Evolutionary conservation across 2,797 vertebrate species (phyloP), one percentile per base, ranked within the genome.

Genomic region (Molossus alvarezi): DNA sequence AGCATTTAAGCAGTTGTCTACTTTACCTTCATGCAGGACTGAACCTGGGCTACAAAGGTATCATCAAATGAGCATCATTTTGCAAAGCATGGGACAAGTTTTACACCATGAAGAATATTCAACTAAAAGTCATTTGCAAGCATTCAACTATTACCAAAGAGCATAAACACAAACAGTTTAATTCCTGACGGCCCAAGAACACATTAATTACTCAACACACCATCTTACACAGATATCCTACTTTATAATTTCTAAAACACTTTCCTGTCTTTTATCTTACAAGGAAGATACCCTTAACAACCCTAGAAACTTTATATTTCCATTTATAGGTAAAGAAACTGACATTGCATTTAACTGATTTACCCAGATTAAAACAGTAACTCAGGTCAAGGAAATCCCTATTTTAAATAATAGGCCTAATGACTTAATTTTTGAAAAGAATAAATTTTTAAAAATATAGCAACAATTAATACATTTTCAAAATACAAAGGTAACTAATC

Each of bases 311-410:
- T 80, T 81, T 81, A 21, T 33, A 81, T 81, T 90, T 83, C 41
- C 77, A 91, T 58, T 88, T 85, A 76, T 9, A 84, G 55, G 21
- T 88, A 4, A 95, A 96, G 57, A 95, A 95, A 87, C 1, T 51
- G 69, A 33, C 29, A 75, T 5, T 45, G 11, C 91, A 88, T 69
- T 77, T 67, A 87, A 81, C 84, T 37, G 58, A 91, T 12, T 83
- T 92, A 79, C 25, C 55, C 9, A 90, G 20, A 91, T 67, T n/a
- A 77, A 95, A 94, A 81, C 10, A 6, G n/a, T 57, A 95, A 91
- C 67, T 86, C 83, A 27, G 18, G 20, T 75, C 73, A 89, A 89
- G 18, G 37, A 91, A 91, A 55, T 83, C 25, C 94, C 37, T 45
- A 48, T 41, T 85, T 82, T 73, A 94, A 2, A 8, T 14, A 86